These are phyloP conservation scores for Lypha dubia DNA, from an alignment of 2,888 invertebrate genomes.

Conservation along the genomic window DNA sequence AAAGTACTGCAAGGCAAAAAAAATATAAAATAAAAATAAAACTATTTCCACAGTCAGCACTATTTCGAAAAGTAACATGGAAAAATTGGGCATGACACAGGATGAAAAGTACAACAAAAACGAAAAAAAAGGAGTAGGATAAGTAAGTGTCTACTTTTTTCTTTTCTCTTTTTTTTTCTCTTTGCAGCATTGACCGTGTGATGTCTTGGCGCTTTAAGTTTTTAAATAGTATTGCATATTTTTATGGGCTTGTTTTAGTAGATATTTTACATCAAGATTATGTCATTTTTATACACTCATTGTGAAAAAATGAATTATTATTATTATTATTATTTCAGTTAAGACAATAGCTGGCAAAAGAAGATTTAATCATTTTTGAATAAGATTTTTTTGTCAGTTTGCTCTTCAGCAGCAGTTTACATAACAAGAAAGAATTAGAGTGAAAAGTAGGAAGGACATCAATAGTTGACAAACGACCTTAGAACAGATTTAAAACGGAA, in stretches of 20 bases:
- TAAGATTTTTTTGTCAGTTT: background rate
- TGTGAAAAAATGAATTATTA: no score
- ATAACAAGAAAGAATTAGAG: background rate
- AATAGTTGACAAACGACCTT: background rate
- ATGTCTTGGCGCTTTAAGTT: conserved; percentile 5
- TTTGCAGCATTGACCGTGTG: conserved; percentile 32
- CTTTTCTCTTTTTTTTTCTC: no score
- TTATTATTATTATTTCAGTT: conserved; percentile 13
- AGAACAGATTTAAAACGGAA: no score
- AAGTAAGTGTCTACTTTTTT: conserved; percentile 17
- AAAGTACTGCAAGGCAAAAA: background rate
- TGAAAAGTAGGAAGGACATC: background rate
- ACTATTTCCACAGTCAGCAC: conserved; percentile 33
- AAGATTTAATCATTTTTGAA: conserved; percentile 7
- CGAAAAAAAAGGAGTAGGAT: background rate
- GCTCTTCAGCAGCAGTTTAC: background rate
- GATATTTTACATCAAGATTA: conserved; percentile 39
- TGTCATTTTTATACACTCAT: conserved; percentile 34
- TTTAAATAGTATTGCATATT: conserved; percentile 23
- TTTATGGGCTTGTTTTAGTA: conserved; percentile 1
- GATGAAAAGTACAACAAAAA: background rate
- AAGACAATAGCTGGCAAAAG: conserved; percentile 15
- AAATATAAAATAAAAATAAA: no score
- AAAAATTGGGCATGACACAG: conserved; percentile 1
- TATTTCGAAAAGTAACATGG: background rate